Evolutionary conservation across 1,140 invertebrate species (phyloP).

Genomic region (Zaprionus camerounensis): DNA sequence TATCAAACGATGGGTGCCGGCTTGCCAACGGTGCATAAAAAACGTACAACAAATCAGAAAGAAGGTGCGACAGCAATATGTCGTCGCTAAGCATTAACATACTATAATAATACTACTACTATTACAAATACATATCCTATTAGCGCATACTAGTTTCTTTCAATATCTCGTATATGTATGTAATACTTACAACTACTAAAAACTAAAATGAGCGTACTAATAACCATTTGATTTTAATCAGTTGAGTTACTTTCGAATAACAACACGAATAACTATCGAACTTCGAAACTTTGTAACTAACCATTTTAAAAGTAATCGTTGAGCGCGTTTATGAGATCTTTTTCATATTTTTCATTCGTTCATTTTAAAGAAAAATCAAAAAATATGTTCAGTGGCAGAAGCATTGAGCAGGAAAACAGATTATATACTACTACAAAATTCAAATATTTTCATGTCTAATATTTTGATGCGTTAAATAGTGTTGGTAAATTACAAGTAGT

Average conservation of each 20-base stretch:
- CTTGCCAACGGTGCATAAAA: slow-evolving; percentile 85
- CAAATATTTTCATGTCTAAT: slow-evolving; percentile 35
- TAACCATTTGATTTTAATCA: slow-evolving; percentile 63
- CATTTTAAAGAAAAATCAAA: slow-evolving; percentile 52
- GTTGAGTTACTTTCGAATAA: slow-evolving; percentile 22
- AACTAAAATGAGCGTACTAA: slow-evolving; percentile 53
- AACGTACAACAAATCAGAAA: slow-evolving; percentile 85
- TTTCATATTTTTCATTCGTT: slow-evolving; percentile 52
- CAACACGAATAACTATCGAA: slow-evolving; percentile 33
- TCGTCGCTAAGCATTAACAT: slow-evolving; percentile 81
- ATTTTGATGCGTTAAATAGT: slow-evolving; percentile 64
- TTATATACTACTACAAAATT: not conserved
- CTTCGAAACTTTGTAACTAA: slow-evolving; percentile 51
- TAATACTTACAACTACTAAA: slow-evolving; percentile 52
- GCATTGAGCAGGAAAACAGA: slow-evolving; percentile 52
- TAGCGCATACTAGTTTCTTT: slow-evolving; percentile 75
- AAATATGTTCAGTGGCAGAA: slow-evolving; percentile 65
- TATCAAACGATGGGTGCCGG: slow-evolving; percentile 77
- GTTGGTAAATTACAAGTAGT: slow-evolving; percentile 68
- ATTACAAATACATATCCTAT: slow-evolving; percentile 61
- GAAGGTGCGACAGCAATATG: slow-evolving; percentile 85
- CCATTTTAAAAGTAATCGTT: slow-evolving; percentile 61
- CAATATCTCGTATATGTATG: slow-evolving; percentile 68
- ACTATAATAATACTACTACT: slow-evolving; percentile 49
- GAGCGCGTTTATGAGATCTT: slow-evolving; percentile 38